phyloP scores from a whole-genome alignment of 2,113 vertebrate genomes.

The Prietella phreatophila region DNA sequence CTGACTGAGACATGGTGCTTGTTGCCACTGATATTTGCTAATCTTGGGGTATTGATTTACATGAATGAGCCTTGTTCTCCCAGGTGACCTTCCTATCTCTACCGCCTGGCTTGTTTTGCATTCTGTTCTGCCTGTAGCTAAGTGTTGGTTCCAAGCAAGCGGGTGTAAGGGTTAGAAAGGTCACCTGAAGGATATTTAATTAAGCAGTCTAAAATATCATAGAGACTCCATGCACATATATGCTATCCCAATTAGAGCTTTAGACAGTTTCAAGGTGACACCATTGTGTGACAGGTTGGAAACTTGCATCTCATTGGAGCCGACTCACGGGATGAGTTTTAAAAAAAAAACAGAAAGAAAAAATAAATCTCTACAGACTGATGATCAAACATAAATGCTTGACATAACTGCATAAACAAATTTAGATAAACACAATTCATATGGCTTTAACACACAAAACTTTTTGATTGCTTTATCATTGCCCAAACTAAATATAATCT shows the following conservation, averaged over 20 bases:
- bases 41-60: constrained; percentile 37
- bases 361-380: neutral
- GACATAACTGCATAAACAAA: neutral
- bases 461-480: neutral
- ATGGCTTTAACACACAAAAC: neutral
- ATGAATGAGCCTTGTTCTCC: constrained; percentile 33
- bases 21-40: constrained; percentile 23
- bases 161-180: constrained; percentile 44
- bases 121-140: neutral
- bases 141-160: constrained; percentile 21
- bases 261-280: constrained; percentile 32
- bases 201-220: constrained; percentile 47
- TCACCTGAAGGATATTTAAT: constrained; percentile 49
- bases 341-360: neutral
- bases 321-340: neutral
- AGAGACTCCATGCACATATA: constrained; percentile 35
- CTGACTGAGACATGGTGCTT: constrained; percentile 9
- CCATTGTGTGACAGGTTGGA: constrained; percentile 17
- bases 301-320: constrained; percentile 28
- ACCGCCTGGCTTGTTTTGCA: constrained; percentile 4
- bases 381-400: neutral
- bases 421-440: neutral
- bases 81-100: neutral
- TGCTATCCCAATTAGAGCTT: constrained; percentile 46
- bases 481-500: neutral